Conservation (phyloP, 2,797 vertebrate genomes). For the Labroides dimidiatus region DNA sequence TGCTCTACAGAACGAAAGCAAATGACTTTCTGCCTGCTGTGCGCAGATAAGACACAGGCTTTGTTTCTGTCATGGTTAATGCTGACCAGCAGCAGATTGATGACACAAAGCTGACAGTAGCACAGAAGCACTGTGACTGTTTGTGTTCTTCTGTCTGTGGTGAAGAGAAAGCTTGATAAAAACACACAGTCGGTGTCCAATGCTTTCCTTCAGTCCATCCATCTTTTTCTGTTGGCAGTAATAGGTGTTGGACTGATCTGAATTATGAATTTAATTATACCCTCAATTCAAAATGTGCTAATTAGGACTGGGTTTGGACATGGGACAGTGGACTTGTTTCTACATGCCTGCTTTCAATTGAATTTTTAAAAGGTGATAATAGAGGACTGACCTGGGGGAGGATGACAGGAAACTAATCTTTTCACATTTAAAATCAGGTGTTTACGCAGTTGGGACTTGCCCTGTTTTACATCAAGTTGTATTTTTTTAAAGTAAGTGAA, state of each 20-base stretch:
- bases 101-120: slow-evolving; percentile 49
- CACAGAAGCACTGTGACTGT: slow-evolving; percentile 29
- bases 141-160: slow-evolving; percentile 34
- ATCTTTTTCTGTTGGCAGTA: slow-evolving; percentile 22
- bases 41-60: slow-evolving; percentile 77
- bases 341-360: slow-evolving; percentile 55
- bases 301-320: slow-evolving; percentile 67
- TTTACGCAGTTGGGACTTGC: slow-evolving; percentile 11
- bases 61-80: slow-evolving; percentile 58
- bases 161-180: slow-evolving; percentile 32
- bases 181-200: slow-evolving; percentile 26
- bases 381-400: slow-evolving; percentile 44
- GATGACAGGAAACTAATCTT: slow-evolving; percentile 37
- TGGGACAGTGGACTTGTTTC: slow-evolving; percentile 62
- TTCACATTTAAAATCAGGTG: slow-evolving; percentile 29
- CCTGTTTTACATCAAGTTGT: slow-evolving; percentile 19
- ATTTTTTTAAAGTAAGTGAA: slow-evolving; percentile 2
- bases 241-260: slow-evolving; percentile 45
- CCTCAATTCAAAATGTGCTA: slow-evolving; percentile 67
- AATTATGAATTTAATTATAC: slow-evolving; percentile 67
- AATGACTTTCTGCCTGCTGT: slow-evolving; percentile 51
- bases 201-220: slow-evolving; percentile 16
- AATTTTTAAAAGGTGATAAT: slow-evolving; percentile 73
- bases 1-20: slow-evolving; percentile 22
- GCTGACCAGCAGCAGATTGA: slow-evolving; percentile 66